A percentile compares a stretch with the other conserved stretches of the same genome.
Evolutionary conservation across 2,113 vertebrate genomes (phyloP).

Genomic region (Ibidorhyncha struthersii): DNA sequence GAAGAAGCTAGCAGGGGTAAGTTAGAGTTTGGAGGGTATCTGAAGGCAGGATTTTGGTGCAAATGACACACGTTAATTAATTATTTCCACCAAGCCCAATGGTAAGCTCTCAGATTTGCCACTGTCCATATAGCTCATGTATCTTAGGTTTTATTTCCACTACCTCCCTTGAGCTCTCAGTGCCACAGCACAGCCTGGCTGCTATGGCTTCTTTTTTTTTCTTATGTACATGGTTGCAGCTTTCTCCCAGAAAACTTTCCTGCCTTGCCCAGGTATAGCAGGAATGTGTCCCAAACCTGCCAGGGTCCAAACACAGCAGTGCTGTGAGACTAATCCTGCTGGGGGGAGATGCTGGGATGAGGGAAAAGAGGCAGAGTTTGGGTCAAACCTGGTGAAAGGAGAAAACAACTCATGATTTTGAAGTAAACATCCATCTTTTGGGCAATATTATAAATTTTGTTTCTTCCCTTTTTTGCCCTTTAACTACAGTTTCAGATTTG

Average conservation of each 20-base stretch:
- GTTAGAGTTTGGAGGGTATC: neutral
- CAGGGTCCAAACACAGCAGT: neutral
- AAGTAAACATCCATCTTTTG: neutral
- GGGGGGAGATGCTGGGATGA: neutral
- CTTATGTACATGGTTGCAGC: neutral
- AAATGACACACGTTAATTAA: accelerated
- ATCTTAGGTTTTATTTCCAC: neutral
- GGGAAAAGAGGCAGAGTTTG: neutral
- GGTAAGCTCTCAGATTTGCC: no score
- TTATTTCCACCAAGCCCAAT: neutral
- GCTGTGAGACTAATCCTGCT: accelerated
- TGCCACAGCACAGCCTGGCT: neutral
- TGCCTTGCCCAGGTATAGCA: neutral
- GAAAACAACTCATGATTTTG: neutral
- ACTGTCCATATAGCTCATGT: accelerated
- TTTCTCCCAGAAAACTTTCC: neutral
- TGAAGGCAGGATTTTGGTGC: neutral
- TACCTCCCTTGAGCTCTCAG: neutral
- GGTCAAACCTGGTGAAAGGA: neutral
- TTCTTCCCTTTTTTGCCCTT: neutral
- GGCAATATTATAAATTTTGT: neutral
- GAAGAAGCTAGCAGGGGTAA: neutral
- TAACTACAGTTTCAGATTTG: neutral
- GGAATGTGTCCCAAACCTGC: neutral
- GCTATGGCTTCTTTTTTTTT: neutral